These are phyloP conservation scores for Centropus unirufus DNA, from an alignment of 2,113 vertebrate species.

Conservation along the genomic window DNA sequence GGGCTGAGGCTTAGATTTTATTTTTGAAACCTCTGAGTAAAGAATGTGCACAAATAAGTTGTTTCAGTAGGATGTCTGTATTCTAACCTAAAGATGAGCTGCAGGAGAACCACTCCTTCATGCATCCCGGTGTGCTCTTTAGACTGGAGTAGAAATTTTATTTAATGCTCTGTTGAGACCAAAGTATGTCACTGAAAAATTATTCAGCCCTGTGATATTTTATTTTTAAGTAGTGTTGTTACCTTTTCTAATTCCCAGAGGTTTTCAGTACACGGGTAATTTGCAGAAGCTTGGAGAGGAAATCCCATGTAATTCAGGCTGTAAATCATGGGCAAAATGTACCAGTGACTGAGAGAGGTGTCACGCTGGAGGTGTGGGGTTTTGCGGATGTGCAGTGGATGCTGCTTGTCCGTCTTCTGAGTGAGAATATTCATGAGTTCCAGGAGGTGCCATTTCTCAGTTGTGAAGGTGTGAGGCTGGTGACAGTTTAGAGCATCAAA, in stretches of 20 bases:
- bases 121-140: not conserved
- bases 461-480: not conserved
- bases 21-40: not conserved
- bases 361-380: not conserved
- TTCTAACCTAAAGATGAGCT: not conserved
- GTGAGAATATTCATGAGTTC: not conserved
- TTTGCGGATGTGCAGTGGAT: not conserved
- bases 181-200: conserved; percentile 33
- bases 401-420: not conserved
- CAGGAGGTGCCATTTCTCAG: not conserved
- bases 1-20: not conserved
- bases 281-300: not conserved
- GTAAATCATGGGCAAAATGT: not conserved
- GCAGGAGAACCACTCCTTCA: not conserved
- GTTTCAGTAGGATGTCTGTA: not conserved
- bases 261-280: conserved; percentile 18
- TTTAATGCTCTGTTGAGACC: conserved; percentile 50
- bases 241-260: conserved; percentile 44
- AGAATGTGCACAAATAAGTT: not conserved
- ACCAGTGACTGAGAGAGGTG: not conserved
- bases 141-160: not conserved
- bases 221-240: conserved; percentile 51
- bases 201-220: conserved; percentile 28
- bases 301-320: conserved; percentile 16
- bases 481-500: fast-evolving